Base-by-base conservation (phyloP, 2,113 vertebrate genomes). In the Zapus hudsonius region DNA sequence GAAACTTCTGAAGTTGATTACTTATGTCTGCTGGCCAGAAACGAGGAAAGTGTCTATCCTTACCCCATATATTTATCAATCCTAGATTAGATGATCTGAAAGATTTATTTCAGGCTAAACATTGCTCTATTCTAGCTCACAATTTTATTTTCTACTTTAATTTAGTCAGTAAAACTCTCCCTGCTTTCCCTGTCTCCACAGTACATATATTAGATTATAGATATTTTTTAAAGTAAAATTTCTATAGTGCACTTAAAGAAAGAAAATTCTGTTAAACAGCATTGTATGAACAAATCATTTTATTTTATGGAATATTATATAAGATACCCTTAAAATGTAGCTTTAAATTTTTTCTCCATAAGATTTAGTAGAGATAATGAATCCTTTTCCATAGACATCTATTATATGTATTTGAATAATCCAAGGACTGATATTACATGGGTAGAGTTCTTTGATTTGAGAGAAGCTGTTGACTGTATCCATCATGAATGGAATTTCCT, bases 251-350 rank as follows among this genome's bases (percentile, higher is more conserved):
- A 83, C 63, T 93, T 95, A 81, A 88, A 92, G 38, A n/a, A 93
- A 87, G 79, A 64, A 90, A 87, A 85, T 27, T 55, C 81, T 84
- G n/a, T 47, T 93, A 85, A 85, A 85, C 38, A 92, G 38, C 47
- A 79, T 91, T 92, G 86, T 86, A 91, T 91, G 52, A 83, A 84
- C 38, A 94, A 91, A 87, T 23, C 36, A 87, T 31, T 89, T 95
- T 23, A 86, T 76, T 89, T 93, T 90, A 91, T 76, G 27, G 20
- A 76, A 78, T 27, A 91, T 75, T 89, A 74, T 36, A 81, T 36
- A 73, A 57, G 59, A n/a, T 82, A 85, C 42, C 6, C 80, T 87
- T 92, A 52, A 91, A 94, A 74, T 80, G 61, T 23, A 85, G 29
- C 76, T 87, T 57, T 66, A 87, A n/a, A 40, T 40, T 83, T 84